phyloP scores from a whole-genome alignment of 2,113 vertebrate genomes.

The Gallinago media region DNA sequence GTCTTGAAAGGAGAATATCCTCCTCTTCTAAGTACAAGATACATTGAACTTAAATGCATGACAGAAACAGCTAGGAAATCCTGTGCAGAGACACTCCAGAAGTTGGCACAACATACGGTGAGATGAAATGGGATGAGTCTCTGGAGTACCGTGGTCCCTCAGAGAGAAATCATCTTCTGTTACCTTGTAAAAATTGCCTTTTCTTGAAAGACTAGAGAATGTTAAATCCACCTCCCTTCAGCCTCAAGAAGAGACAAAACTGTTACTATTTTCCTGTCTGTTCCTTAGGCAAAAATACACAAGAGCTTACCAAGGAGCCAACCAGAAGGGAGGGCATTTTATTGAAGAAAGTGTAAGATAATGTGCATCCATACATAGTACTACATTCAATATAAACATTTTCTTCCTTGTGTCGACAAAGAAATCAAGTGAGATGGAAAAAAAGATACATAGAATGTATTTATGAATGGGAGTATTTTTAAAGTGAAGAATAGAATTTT shows the following conservation, averaged over 20 bases:
- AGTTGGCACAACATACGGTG: neutral
- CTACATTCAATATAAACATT: neutral
- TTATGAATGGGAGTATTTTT: neutral
- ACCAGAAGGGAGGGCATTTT: neutral
- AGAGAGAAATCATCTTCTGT: constrained; percentile 5
- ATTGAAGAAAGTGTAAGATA: neutral
- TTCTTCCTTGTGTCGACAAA: neutral
- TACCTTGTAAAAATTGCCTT: constrained; percentile 31
- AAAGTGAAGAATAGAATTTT: too few species aligned
- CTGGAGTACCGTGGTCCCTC: neutral
- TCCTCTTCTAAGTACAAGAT: neutral
- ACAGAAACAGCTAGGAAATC: neutral
- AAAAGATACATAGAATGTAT: neutral
- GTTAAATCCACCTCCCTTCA: neutral
- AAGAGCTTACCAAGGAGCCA: neutral
- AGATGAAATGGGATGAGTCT: constrained; percentile 6
- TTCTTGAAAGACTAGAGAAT: constrained; percentile 8
- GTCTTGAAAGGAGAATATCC: neutral
- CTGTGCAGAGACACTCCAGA: neutral
- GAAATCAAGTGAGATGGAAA: neutral
- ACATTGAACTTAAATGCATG: neutral
- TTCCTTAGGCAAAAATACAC: neutral
- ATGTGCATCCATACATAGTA: neutral
- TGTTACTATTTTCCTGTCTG: neutral
- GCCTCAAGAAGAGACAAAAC: neutral